Base-by-base conservation (phyloP, 1,140 invertebrate species). In the Halesus radiatus region DNA sequence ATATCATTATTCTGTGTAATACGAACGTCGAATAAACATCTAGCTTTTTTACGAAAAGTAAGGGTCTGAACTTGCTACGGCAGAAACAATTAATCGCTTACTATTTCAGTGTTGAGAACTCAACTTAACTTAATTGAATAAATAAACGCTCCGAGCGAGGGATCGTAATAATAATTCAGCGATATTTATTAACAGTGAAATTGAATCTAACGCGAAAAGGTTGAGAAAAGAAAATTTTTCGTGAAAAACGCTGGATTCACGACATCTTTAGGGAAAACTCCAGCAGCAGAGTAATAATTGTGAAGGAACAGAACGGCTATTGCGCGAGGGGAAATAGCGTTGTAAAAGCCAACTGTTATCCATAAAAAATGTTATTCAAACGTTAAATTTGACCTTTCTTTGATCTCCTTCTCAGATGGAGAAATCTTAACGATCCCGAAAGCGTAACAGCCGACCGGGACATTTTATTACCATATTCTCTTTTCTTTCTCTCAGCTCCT, bases 311-410 rank as follows among this genome's bases (percentile, higher is more conserved):
- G 45, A 78, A 78, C 60, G 76, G 32, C 62, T 54, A 73, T 81
- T 78, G 62, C 64, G 58, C 72, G 60, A 76, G 54, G 54, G 75
- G 20, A 77, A 72, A 80, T 64, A 32, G 75, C 79, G 80, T 68
- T 73, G 75, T 81, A 81, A 81, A 80, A 81, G 64, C 80, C 74
- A 64, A 75, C 54, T 77, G 66, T 70, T 70, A 80, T 81, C 66
- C 54, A 81, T 81, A 77, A 81, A 81, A 77, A 81, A 77, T 81
- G 74, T 81, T 70, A 77, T 77, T 66, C 80, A 77, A 77, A 81
- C 54, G 80, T 76, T 50, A 58, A 76, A 77, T 77, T 77, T 78
- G 80, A 81, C 80, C 80, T 81, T 77, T 73, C 62, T 79, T 74
- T 79, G 66, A 72, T 79, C 64, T 60, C 52, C 10, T 68, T 16